phyloP scores from a whole-genome alignment of 2,797 vertebrate genomes.

The Petrocephalus schoutedeni region DNA sequence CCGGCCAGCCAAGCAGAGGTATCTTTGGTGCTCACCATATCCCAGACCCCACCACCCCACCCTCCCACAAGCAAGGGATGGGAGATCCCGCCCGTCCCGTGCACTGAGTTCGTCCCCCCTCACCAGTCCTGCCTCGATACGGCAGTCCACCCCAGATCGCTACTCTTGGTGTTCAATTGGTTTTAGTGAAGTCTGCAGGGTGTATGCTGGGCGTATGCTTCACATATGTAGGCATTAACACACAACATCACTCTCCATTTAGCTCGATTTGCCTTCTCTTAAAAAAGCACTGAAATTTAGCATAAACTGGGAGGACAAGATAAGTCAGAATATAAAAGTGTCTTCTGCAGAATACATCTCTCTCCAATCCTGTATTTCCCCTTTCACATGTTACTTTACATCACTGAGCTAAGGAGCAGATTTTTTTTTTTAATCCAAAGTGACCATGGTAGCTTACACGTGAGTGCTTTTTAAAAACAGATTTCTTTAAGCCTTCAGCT shows the following conservation, averaged over 20 bases:
- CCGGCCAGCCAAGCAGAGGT: conserved; percentile 29
- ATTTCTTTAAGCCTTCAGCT: not conserved
- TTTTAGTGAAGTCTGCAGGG: conserved; percentile 10
- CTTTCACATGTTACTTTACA: not conserved
- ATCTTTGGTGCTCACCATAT: conserved; percentile 39
- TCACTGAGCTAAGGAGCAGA: not conserved
- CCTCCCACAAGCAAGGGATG: conserved; percentile 43
- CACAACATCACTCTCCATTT: not conserved
- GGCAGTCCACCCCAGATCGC: conserved; percentile 42
- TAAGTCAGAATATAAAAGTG: not conserved
- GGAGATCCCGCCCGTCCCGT: conserved; percentile 34
- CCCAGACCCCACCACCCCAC: conserved; percentile 45
- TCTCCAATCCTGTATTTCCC: not conserved
- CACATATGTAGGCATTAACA: conserved; percentile 16
- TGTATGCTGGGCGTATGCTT: conserved; percentile 41
- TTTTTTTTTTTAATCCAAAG: not conserved
- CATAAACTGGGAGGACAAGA: conserved; percentile 13
- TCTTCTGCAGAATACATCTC: not conserved
- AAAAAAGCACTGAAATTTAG: not conserved
- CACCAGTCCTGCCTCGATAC: conserved; percentile 55
- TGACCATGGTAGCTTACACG: not conserved
- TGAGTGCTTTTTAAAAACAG: not conserved
- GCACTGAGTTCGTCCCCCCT: conserved; percentile 34
- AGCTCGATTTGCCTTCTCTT: not conserved
- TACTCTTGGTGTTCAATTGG: not conserved